These are phyloP conservation scores for Eupithecia inturbata DNA, from an alignment of 2,888 invertebrate species.

Conservation along the genomic window DNA sequence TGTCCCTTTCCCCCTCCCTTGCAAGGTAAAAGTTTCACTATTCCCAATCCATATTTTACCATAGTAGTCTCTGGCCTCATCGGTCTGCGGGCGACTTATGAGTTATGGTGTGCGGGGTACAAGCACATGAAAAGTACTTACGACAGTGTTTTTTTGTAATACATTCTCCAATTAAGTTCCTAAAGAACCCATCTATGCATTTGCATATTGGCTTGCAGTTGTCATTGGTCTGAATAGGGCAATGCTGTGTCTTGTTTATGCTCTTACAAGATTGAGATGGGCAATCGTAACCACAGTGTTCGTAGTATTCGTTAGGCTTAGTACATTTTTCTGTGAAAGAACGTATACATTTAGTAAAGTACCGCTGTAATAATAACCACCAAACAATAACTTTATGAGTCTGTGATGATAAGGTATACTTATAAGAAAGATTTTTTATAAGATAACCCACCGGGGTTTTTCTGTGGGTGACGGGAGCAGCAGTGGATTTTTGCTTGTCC, in stretches of 20 bases:
- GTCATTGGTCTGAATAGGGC: conserved; percentile 15
- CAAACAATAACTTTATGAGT: too few species aligned
- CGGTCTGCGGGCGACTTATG: background rate
- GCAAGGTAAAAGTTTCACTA: background rate
- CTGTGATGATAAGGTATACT: too few species aligned
- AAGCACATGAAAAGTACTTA: conserved; percentile 36
- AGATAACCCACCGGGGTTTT: too few species aligned
- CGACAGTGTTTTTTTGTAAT: conserved; percentile 44
- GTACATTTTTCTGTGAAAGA: conserved; percentile 21
- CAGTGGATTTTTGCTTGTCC: background rate
- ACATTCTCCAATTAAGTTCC: conserved; percentile 45
- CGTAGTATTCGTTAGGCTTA: conserved; percentile 26
- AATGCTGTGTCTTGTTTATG: conserved; percentile 23
- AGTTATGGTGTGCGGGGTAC: too few species aligned
- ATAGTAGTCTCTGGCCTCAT: background rate
- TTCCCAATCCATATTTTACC: background rate
- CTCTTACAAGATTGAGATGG: conserved; percentile 35
- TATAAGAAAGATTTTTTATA: too few species aligned
- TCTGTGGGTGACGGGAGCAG: background rate
- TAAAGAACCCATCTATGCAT: conserved; percentile 43
- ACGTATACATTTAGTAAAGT: conserved; percentile 1
- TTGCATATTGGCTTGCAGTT: conserved; percentile 46
- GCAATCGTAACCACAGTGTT: conserved; percentile 23
- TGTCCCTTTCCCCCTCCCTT: background rate
- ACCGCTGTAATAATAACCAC: background rate